Conservation (phyloP, 2,797 vertebrate genomes). For the Coregonus suidteri region DNA sequence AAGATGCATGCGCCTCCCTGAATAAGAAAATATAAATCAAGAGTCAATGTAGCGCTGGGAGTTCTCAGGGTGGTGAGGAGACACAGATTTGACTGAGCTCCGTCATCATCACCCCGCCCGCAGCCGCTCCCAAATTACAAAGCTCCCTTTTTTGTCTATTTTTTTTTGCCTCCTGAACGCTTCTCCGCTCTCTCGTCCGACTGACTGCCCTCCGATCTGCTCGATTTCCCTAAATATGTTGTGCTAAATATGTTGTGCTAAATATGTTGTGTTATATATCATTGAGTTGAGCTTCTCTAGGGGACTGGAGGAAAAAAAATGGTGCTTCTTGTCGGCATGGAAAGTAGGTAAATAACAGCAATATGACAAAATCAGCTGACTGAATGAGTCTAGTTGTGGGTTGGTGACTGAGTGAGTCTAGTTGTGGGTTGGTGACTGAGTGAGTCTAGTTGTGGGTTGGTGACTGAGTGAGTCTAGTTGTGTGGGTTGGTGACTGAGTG, state of each 20-base stretch:
- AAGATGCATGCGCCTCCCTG: slow-evolving; percentile 69
- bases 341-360: slow-evolving; percentile 20
- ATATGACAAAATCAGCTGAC: slow-evolving; percentile 12
- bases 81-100: slow-evolving; percentile 64
- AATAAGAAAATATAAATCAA: slow-evolving; percentile 74
- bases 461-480: too few species aligned
- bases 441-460: too few species aligned
- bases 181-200: not conserved
- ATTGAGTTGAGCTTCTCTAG: not conserved
- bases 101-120: slow-evolving; percentile 42
- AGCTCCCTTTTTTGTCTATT: slow-evolving; percentile 28
- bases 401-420: too few species aligned
- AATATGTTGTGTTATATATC: not conserved
- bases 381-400: too few species aligned
- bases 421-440: too few species aligned
- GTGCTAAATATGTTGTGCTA: too few species aligned
- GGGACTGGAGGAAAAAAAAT: not conserved
- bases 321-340: not conserved
- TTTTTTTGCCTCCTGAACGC: not conserved
- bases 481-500: too few species aligned
- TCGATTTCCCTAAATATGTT: slow-evolving; percentile 3
- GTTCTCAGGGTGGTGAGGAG: slow-evolving; percentile 60
- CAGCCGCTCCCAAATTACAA: slow-evolving; percentile 10
- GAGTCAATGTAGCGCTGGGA: slow-evolving; percentile 62
- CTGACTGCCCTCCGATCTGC: not conserved